Evolutionary conservation across 2,797 vertebrate genomes (phyloP).

Genomic region (Crenichthys baileyi): DNA sequence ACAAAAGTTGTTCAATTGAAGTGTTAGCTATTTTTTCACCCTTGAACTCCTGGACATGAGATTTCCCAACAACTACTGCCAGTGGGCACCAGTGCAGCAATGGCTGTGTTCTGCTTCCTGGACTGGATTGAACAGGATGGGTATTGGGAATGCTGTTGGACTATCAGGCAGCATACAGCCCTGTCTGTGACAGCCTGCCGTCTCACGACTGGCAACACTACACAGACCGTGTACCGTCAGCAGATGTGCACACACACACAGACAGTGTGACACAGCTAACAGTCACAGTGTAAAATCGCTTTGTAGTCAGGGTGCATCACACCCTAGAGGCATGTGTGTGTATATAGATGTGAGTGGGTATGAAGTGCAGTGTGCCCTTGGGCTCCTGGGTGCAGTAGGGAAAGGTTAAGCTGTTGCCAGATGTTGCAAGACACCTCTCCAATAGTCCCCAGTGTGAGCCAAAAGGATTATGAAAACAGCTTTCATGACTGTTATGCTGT

Average conservation of each 20-base stretch:
- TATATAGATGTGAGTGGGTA: conserved; percentile 18
- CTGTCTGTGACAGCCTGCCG: conserved; percentile 73
- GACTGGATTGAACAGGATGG: conserved; percentile 46
- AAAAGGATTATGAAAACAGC: conserved; percentile 63
- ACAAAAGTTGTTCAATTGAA: conserved; percentile 28
- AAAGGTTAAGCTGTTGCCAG: conserved; percentile 75
- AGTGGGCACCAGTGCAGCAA: conserved; percentile 48
- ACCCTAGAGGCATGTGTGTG: conserved; percentile 56
- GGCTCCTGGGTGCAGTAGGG: conserved; percentile 59
- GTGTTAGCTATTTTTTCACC: conserved; percentile 38
- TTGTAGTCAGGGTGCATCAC: conserved; percentile 70
- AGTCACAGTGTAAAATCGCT: conserved; percentile 79
- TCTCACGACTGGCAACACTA: conserved; percentile 78
- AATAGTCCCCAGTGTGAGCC: conserved; percentile 54
- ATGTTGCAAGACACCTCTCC: conserved; percentile 71
- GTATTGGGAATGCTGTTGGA: conserved; percentile 53
- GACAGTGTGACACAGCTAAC: conserved; percentile 62
- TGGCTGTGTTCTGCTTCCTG: conserved; percentile 57
- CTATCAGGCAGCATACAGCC: conserved; percentile 71
- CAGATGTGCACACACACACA: conserved; percentile 57
- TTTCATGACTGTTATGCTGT: conserved; percentile 53
- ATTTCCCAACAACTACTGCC: conserved; percentile 56
- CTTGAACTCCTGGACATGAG: conserved; percentile 56
- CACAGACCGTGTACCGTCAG: conserved; percentile 71
- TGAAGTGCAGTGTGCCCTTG: conserved; percentile 46